phyloP scores from a whole-genome alignment of 2,113 vertebrate species.

The Phaethornis superciliosus region DNA sequence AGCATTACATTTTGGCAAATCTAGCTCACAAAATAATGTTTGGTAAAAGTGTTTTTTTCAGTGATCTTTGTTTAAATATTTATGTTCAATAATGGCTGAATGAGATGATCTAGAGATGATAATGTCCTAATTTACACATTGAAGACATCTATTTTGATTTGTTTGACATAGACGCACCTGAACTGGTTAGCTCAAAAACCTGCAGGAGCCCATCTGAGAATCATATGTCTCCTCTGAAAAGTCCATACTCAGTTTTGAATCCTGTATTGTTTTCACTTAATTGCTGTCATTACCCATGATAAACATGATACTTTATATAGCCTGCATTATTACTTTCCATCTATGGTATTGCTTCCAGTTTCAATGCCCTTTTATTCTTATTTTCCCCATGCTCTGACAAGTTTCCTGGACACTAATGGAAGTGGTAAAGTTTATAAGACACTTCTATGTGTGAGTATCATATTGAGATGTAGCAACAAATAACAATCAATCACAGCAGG shows the following conservation, averaged over 20 bases:
- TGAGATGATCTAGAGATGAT: neutral
- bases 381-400: neutral
- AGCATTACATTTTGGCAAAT: neutral
- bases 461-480: neutral
- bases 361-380: neutral
- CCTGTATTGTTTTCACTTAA: neutral
- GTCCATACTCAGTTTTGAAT: neutral
- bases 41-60: neutral
- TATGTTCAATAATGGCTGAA: neutral
- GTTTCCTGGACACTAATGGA: neutral
- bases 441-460: neutral
- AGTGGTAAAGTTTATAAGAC: neutral
- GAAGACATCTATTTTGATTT: neutral
- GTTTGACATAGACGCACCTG: accelerated
- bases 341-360: neutral
- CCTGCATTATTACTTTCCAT: neutral
- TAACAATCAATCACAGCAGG: neutral
- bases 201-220: neutral
- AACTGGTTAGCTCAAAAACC: neutral
- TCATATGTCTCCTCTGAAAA: neutral
- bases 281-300: neutral
- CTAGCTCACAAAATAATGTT: neutral
- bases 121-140: neutral
- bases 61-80: neutral
- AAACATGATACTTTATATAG: neutral